Evolutionary conservation across 2,888 invertebrate species (phyloP).

Genomic region (Panopea generosa): DNA sequence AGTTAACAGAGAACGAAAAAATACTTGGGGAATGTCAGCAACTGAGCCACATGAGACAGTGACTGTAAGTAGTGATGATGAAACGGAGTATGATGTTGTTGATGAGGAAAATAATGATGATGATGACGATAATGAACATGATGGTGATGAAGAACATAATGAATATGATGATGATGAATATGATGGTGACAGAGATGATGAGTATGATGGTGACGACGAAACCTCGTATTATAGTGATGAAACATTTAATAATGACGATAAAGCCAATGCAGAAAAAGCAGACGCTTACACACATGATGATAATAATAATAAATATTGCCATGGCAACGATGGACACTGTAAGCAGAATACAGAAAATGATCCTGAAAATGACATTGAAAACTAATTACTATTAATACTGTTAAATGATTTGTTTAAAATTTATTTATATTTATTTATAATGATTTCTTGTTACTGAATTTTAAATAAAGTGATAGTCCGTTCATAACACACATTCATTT

Average conservation of each 20-base stretch:
- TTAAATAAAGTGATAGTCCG: too few species aligned
- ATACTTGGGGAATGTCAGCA: slow-evolving; percentile 25
- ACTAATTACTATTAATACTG: background rate
- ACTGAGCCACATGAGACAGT: slow-evolving; percentile 12
- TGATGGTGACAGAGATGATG: slow-evolving; percentile 21
- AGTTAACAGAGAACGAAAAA: slow-evolving; percentile 45
- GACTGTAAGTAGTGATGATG: slow-evolving; percentile 11
- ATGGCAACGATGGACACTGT: background rate
- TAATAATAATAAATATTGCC: background rate
- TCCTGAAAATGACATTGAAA: background rate
- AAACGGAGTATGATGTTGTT: slow-evolving; percentile 27
- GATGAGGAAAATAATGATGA: background rate
- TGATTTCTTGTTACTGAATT: too few species aligned
- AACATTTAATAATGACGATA: background rate
- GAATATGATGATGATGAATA: slow-evolving; percentile 20
- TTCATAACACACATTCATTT: too few species aligned
- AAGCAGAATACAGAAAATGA: background rate
- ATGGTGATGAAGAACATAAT: background rate
- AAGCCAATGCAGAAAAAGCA: slow-evolving; percentile 7
- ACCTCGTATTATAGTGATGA: background rate
- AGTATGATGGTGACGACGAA: slow-evolving; percentile 10
- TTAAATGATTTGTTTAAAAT: too few species aligned
- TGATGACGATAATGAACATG: background rate
- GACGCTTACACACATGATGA: slow-evolving; percentile 1
- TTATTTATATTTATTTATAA: too few species aligned